Base-by-base conservation (phyloP, 1,140 invertebrate genomes). In the Caenorhabditis inopinata region DNA sequence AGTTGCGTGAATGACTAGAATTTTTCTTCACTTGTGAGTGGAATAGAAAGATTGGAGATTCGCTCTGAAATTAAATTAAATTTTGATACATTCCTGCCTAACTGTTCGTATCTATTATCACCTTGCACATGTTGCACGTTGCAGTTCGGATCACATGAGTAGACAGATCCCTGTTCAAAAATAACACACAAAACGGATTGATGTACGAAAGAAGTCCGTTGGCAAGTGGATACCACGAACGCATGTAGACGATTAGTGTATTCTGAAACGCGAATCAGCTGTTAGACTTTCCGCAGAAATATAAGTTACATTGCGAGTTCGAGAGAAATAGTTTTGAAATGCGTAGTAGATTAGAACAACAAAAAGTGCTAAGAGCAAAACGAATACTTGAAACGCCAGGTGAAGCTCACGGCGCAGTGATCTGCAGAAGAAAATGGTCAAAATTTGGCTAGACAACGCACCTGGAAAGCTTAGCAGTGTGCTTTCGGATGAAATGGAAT, bases 241-340 rank as follows among this genome's bases (percentile, higher is more conserved):
- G 58, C 58, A 68, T 68, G 32, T 68, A 68, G n/a, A 68, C 35
- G n/a, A 68, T n/a, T 68, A 32, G 58, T 9, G 32, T 32, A 21
- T 68, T 42, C 58, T 68, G 32, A 7, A 68, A 38, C 12, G 6
- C 7, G 2, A 11, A 23, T 32, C 9, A 32, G 14, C 6, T 42
- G 38, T n/a, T n/a, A n/a, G 14, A 42, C 5, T 42, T 42, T 42
- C 6, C 5, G 14, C 38, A 42, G 38, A 42, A 42, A 42, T 42
- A 42, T 14, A 42, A 38, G n/a, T 58, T 21, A 68, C 58, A 68
- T 68, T 38, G 9, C 21, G 58, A 21, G 32, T 42, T 16, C 27
- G 29, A 7, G 58, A 35, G 38, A 68, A 68, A 11, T 68, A 68
- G 38, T 68, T 68, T 6, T 38, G 58, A 38, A 68, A 68, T 42